Base-by-base conservation (phyloP, 2,113 vertebrate species). In the Clarias macrocephalus region DNA sequence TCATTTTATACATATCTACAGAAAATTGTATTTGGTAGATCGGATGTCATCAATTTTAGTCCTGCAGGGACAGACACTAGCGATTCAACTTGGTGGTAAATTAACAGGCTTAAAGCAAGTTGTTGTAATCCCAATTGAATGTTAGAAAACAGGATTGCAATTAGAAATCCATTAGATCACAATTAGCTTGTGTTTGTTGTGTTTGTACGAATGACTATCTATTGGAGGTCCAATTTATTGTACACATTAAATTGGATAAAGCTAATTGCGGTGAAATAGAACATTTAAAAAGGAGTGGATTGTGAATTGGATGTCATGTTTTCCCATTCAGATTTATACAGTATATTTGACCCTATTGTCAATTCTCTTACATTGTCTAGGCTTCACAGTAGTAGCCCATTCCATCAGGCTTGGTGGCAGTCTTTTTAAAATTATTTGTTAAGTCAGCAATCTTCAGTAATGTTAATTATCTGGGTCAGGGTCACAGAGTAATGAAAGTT, bases 151-250 rank as follows among this genome's bases (percentile, higher is more conserved):
- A 83, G 89, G 91, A 90, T 88, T 92, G 87, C 90, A 91, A 93
- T 91, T 88, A 91, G 87, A 93, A 90, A 92, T 93, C 91, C 89
- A 93, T 94, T 93, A 93, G 88, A 85, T 88, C 90, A 89, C 90
- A 92, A 92, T 94, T 91, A 93, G 82, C 30, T 25, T 62, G 19
- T 80, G 73, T 91, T 92, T 91, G 92, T 91, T 92, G 86, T 82
- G 88, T 88, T 93, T 86, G 83, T 86, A 90, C 73, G 86, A 87
- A 82, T 80, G 19, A 85, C 81, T 65, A 89, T 85, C 85, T 92
- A 92, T 92, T 91, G 87, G 89, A 65, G 52, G 66, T 91, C 91
- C 85, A 3, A 28, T 59, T 84, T 88, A 86, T 85, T 65, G 68
- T 88, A 87, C 83, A 75, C 48, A 85, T 33, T 62, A 83, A 87